Evolutionary conservation across 2,888 invertebrate species (phyloP).

Genomic region (Limenitis camilla): DNA sequence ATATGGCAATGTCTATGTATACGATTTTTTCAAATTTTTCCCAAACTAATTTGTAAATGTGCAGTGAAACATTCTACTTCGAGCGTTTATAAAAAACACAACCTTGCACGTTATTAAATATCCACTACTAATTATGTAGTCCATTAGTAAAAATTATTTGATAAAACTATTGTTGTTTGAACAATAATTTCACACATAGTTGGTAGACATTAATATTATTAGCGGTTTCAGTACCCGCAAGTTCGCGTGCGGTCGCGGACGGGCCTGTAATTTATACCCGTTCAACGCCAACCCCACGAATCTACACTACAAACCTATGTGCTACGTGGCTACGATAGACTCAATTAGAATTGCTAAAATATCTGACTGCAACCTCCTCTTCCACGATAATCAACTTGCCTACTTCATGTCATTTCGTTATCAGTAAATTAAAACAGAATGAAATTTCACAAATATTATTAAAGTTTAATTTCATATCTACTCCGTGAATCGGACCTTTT

Average conservation of each 20-base stretch:
- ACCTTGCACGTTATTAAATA: too few relatives aligned
- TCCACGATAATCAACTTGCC: constrained; percentile 18
- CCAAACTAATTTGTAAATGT: too few relatives aligned
- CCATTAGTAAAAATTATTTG: too few relatives aligned
- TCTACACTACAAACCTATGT: too few relatives aligned
- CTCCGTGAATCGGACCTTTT: too few relatives aligned
- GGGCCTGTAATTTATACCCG: constrained; percentile 16
- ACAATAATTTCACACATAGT: neutral
- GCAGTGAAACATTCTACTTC: too few relatives aligned
- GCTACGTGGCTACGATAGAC: constrained; percentile 8
- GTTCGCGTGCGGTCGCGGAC: constrained; percentile 15
- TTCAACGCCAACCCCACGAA: constrained; percentile 12
- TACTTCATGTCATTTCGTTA: constrained; percentile 14
- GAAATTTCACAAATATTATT: neutral
- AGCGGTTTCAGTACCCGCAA: constrained; percentile 14
- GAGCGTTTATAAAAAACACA: too few relatives aligned
- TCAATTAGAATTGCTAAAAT: constrained; percentile 27
- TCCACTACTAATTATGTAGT: too few relatives aligned
- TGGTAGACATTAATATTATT: constrained; percentile 13
- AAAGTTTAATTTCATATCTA: neutral
- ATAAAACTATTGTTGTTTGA: too few relatives aligned
- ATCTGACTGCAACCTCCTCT: constrained; percentile 17
- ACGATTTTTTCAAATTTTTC: too few relatives aligned
- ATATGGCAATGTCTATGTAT: too few relatives aligned
- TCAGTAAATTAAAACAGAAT: constrained; percentile 9